Conservation (phyloP, 2,888 invertebrate species). For the Ophraella communa region DNA sequence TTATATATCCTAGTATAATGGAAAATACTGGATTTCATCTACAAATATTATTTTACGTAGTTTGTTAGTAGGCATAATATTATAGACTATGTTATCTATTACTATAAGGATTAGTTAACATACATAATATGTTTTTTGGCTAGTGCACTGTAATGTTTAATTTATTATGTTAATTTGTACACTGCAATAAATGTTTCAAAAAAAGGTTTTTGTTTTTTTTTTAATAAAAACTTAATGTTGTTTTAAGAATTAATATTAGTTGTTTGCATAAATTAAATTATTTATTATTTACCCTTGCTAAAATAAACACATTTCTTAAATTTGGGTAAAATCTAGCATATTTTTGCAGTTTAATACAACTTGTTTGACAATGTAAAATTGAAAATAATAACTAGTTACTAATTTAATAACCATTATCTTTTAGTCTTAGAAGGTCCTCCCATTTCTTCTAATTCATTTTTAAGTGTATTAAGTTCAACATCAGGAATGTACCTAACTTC, state of each 20-base stretch:
- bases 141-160: not conserved
- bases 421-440: constrained; percentile 63
- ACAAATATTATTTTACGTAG: too few relatives aligned
- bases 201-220: not conserved
- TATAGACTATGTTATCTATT: not conserved
- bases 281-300: too few relatives aligned
- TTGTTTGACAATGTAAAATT: too few relatives aligned
- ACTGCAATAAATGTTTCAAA: not conserved
- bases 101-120: not conserved
- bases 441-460: constrained; percentile 75
- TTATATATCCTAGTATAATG: too few relatives aligned
- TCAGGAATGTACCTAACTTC: constrained; percentile 85
- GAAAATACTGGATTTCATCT: too few relatives aligned
- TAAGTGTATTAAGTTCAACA: constrained; percentile 76
- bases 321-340: not conserved
- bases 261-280: too few relatives aligned
- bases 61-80: not conserved
- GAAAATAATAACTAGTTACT: too few relatives aligned
- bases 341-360: too few relatives aligned
- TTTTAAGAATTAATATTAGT: too few relatives aligned
- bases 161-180: not conserved
- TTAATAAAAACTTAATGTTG: not conserved
- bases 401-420: constrained; percentile 49
- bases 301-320: too few relatives aligned
- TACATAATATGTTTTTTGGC: not conserved